These are phyloP conservation scores for Eupithecia abbreviata DNA, from an alignment of 2,888 invertebrate genomes.

Conservation along the genomic window DNA sequence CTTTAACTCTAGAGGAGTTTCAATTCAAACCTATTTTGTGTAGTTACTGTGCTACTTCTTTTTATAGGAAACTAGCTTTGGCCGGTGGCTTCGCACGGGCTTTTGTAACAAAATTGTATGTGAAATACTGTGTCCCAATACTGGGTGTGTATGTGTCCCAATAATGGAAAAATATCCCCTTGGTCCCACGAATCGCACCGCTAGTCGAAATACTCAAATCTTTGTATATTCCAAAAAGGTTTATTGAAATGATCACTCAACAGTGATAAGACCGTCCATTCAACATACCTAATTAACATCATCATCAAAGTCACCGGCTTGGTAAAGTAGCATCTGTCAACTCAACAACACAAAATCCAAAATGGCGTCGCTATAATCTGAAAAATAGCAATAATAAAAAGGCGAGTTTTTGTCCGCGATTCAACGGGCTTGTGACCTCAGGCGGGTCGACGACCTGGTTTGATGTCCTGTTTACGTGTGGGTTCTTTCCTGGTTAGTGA, in stretches of 20 bases:
- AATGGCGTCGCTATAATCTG: neutral
- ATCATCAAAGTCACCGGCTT: neutral
- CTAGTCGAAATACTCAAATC: neutral
- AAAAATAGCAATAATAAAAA: neutral
- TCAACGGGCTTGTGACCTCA: neutral
- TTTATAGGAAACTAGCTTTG: neutral
- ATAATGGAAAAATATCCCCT: neutral
- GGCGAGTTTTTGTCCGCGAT: neutral
- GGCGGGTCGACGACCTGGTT: neutral
- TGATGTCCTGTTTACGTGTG: neutral
- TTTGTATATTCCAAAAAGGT: neutral
- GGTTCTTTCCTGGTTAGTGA: neutral
- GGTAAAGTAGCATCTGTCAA: neutral
- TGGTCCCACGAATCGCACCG: neutral
- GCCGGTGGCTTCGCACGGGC: neutral
- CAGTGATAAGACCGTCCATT: neutral
- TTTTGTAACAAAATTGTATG: neutral
- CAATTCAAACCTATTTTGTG: constrained; percentile 22
- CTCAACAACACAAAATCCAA: neutral
- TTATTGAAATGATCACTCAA: neutral
- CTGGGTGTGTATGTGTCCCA: neutral
- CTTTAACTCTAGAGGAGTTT: constrained; percentile 28
- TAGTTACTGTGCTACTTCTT: neutral
- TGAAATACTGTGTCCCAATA: neutral
- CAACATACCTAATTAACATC: neutral